Percentiles rank a stretch among this genome's conserved stretches.
Evolutionary conservation across 2,888 invertebrate genomes (phyloP).

Genomic region (Disparrhopalites patrizii): DNA sequence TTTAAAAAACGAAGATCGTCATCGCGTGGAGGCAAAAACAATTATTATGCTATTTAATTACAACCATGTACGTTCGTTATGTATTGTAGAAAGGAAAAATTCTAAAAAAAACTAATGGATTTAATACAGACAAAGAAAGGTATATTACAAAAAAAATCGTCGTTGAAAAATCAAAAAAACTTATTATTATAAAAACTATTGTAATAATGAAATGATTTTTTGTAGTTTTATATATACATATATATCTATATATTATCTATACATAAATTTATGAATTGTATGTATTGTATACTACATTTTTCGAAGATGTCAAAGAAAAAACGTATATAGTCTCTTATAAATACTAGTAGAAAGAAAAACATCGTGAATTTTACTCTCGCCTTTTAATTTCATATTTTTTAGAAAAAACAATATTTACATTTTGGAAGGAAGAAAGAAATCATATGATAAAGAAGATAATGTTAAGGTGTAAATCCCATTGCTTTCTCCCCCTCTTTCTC

Average conservation of each 20-base stretch:
- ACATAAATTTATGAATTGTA: background rate
- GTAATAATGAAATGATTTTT: slow-evolving; percentile 19
- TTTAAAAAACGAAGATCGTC: slow-evolving; percentile 2
- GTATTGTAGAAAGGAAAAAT: background rate
- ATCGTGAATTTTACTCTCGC: no score
- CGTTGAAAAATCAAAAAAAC: slow-evolving; percentile 7
- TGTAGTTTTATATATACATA: slow-evolving; percentile 18
- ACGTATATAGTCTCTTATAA: background rate
- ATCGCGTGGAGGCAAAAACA: background rate
- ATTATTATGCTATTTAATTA: background rate
- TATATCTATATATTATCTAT: slow-evolving; percentile 10
- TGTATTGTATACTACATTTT: slow-evolving; percentile 10
- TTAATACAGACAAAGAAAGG: slow-evolving; percentile 8
- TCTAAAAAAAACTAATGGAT: background rate
- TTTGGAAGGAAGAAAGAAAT: background rate
- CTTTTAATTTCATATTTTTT: slow-evolving; percentile 7
- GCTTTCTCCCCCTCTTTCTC: no score
- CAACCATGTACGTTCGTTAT: no score
- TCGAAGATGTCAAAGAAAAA: slow-evolving; percentile 6
- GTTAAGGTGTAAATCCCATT: no score
- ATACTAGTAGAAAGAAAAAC: no score
- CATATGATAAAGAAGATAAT: no score
- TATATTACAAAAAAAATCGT: slow-evolving; percentile 16
- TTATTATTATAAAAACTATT: slow-evolving; percentile 17
- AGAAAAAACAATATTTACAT: slow-evolving; percentile 3